phyloP scores from a whole-genome alignment of 2,888 invertebrate species.

The Limenitis camilla region DNA sequence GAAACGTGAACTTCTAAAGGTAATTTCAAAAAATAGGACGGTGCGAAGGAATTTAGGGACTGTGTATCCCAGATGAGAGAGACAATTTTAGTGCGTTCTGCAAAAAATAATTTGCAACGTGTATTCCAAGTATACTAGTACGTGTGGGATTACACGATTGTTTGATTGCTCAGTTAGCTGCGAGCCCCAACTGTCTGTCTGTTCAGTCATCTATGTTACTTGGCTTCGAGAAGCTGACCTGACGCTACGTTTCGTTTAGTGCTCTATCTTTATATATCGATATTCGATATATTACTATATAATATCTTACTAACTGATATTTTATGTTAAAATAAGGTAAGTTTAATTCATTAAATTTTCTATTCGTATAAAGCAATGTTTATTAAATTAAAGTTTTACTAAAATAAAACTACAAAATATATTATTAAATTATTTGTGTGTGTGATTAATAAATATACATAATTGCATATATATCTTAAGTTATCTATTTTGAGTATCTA shows the following conservation, averaged over 20 bases:
- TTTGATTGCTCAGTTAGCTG: conserved; percentile 21
- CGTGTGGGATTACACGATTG: conserved; percentile 24
- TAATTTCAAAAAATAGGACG: too few relatives aligned
- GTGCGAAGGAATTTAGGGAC: too few relatives aligned
- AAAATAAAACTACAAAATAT: too few relatives aligned
- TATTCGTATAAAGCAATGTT: background rate
- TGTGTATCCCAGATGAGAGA: too few relatives aligned
- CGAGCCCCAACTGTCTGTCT: conserved; percentile 11
- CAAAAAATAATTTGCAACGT: too few relatives aligned
- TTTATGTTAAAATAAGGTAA: conserved; percentile 1
- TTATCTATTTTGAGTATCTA: background rate
- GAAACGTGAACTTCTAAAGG: too few relatives aligned
- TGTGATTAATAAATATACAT: too few relatives aligned
- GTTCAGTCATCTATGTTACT: conserved; percentile 29
- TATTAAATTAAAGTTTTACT: too few relatives aligned
- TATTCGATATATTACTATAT: background rate
- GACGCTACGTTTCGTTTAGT: conserved; percentile 31
- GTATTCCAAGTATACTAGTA: too few relatives aligned
- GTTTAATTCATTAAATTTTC: background rate
- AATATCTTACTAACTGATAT: background rate
- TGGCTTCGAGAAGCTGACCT: conserved; percentile 37
- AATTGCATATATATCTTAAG: too few relatives aligned
- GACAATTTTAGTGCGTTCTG: too few relatives aligned
- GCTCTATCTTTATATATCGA: conserved; percentile 1
- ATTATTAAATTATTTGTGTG: too few relatives aligned